phyloP scores from a whole-genome alignment of 2,113 vertebrate species.

The Myxocyprinus asiaticus region DNA sequence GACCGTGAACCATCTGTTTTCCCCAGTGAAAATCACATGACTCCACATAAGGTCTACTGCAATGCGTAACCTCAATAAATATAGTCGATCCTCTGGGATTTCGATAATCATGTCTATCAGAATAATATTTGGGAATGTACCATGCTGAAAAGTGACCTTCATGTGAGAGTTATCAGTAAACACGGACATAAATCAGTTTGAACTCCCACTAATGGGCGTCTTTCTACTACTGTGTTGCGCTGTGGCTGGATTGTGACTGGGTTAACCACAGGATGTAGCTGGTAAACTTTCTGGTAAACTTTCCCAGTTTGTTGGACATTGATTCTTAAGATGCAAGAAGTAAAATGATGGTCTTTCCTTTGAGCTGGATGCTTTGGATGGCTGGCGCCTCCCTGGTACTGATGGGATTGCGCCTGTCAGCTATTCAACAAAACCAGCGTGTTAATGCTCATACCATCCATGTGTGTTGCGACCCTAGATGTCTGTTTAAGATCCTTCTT shows the following conservation, averaged over 20 bases:
- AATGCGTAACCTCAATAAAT: conserved; percentile 73
- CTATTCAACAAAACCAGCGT: conserved; percentile 14
- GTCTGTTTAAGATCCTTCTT: conserved; percentile 1
- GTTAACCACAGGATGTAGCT: conserved; percentile 56
- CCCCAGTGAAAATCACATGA: conserved; percentile 58
- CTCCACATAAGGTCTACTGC: conserved; percentile 62
- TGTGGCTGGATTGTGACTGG: conserved; percentile 61
- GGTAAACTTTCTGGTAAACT: conserved; percentile 61
- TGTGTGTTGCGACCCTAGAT: conserved; percentile 29
- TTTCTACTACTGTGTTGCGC: conserved; percentile 59
- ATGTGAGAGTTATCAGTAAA: conserved; percentile 78
- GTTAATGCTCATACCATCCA: conserved; percentile 7
- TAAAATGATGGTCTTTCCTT: conserved; percentile 61
- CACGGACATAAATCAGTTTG: conserved; percentile 72
- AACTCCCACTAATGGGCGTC: conserved; percentile 44
- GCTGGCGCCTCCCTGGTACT: conserved; percentile 48
- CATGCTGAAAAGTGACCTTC: conserved; percentile 70
- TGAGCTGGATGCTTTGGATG: conserved; percentile 50
- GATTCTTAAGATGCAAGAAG: conserved; percentile 41
- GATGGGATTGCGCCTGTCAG: conserved; percentile 35
- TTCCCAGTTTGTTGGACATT: conserved; percentile 61
- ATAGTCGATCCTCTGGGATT: conserved; percentile 60
- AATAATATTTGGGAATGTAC: conserved; percentile 76
- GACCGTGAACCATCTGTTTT: conserved; percentile 74
- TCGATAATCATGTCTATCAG: conserved; percentile 68